Base-by-base conservation (phyloP, 1,140 invertebrate species). In the Drosophila kepulauana region DNA sequence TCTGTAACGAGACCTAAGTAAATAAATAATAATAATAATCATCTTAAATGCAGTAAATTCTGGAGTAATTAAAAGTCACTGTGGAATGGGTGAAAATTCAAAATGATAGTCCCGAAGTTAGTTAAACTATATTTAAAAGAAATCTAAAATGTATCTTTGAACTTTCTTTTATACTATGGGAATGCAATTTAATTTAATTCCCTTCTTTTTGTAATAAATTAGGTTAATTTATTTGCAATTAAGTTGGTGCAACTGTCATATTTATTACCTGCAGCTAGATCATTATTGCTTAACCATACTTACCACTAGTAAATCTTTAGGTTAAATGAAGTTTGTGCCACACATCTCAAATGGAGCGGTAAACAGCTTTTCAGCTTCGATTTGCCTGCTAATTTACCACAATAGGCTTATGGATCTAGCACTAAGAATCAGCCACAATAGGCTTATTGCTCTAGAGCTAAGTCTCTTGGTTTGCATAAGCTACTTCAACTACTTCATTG, bases 331-430 rank as follows among this genome's bases (percentile, higher is more conserved):
- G 11, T 43, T 51, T 57, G 8, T 43, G 6, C 0, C 30, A 3
- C n/a, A 45, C 11, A 8, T n/a, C 1, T 46, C 1, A 25, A 45
- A 25, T 45, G 2, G 8, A 7, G 11, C 41, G 20, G 30, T 46
- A 28, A 45, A 54, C 5, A 8, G 65, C 20, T 49, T 11, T 15
- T 15, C 43, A 56, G 11, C 15, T 41, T 62, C 6, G 16, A 66
- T 16, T 56, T 56, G 20, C 7, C n/a, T 48, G 52, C 41, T 58
- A 72, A 72, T 48, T 45, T 57, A 25, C 38, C 41, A 57, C 30
- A 61, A 74, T 20, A 63, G 54, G 64, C 56, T 67, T 66, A 38
- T 25, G 25, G 25, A 20, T 67, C 1, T 8, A n/a, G n/a, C 2
- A 11, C 6, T 61, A 61, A 51, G 10, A 13, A 13, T 35, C 43